A percentile compares a stretch with the other conserved stretches of the same genome.
Conservation (phyloP, 2,888 invertebrate species). For the Nephrocerus scutellatus region DNA sequence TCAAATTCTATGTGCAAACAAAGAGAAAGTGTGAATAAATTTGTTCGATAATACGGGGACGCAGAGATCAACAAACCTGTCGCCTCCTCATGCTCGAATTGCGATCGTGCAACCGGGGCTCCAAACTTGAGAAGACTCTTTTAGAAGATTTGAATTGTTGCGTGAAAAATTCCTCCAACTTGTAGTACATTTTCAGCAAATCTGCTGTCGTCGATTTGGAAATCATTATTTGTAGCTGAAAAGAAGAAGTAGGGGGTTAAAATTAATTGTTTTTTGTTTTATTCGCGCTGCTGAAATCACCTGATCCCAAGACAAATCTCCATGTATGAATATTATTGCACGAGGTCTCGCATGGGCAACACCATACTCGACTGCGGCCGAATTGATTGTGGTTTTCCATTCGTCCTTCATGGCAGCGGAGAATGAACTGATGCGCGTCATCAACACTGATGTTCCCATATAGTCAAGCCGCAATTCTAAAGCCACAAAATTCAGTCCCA, state of each 20-base stretch:
- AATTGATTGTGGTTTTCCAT: conserved; percentile 59
- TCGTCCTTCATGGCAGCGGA: conserved; percentile 77
- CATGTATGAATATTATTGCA: conserved; percentile 85
- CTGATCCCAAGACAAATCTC: conserved; percentile 90
- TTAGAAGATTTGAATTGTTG: conserved; percentile 96
- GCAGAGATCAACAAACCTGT: conserved; percentile 29
- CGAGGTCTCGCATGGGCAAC: conserved; percentile 47
- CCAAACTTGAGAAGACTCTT: conserved; percentile 74
- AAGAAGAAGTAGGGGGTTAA: conserved; percentile 1
- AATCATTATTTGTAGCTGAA: conserved; percentile 83
- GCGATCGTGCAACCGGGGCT: conserved; percentile 48
- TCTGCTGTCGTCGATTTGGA: conserved; percentile 96
- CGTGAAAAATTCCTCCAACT: conserved; percentile 94
- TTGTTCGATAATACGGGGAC: not conserved
- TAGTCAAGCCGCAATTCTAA: conserved; percentile 90
- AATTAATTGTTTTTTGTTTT: not conserved
- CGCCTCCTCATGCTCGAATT: conserved; percentile 42
- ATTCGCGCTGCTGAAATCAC: conserved; percentile 13
- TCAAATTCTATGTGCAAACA: conserved; percentile 27
- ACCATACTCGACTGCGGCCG: conserved; percentile 24
- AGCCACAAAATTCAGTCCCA: conserved; percentile 74
- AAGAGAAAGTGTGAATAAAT: not conserved
- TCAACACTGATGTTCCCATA: conserved; percentile 93
- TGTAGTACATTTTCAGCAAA: conserved; percentile 91
- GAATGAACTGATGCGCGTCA: conserved; percentile 80